phyloP scores from a whole-genome alignment of 2,888 invertebrate genomes.

The Tenthredo mesomela region DNA sequence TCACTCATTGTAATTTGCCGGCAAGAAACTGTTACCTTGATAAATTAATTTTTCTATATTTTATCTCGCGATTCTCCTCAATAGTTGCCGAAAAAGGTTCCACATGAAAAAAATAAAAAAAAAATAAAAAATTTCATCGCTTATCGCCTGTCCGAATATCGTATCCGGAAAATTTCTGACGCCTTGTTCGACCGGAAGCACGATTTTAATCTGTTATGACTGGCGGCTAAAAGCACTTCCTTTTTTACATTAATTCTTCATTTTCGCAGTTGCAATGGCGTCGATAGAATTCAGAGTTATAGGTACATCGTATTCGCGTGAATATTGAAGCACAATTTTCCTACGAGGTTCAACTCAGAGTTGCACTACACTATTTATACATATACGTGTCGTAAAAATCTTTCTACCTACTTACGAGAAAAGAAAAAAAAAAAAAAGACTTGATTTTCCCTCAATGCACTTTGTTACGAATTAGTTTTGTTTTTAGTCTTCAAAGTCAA shows the following conservation, averaged over 20 bases:
- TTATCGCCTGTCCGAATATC: background rate
- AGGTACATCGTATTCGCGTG: background rate
- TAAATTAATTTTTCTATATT: background rate
- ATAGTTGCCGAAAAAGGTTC: background rate
- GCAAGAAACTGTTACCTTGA: background rate
- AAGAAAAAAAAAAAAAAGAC: no score
- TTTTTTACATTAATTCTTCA: background rate
- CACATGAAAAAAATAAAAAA: background rate
- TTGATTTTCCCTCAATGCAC: no score
- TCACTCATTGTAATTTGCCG: background rate
- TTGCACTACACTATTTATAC: no score
- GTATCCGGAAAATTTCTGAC: background rate
- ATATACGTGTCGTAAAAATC: no score
- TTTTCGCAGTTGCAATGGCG: background rate
- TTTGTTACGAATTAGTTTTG: no score
- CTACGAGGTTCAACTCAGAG: no score
- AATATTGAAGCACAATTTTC: no score
- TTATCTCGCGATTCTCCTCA: background rate
- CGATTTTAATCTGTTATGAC: slow-evolving; percentile 33
- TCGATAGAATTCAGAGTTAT: background rate
- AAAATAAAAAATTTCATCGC: background rate
- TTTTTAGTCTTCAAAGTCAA: no score
- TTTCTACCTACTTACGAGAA: no score
- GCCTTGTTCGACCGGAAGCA: background rate
- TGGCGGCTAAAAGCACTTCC: slow-evolving; percentile 25